Percentiles rank a stretch among this genome's conserved stretches.
Conservation (phyloP, 2,797 vertebrate species). For the Trichosurus vulpecula region DNA sequence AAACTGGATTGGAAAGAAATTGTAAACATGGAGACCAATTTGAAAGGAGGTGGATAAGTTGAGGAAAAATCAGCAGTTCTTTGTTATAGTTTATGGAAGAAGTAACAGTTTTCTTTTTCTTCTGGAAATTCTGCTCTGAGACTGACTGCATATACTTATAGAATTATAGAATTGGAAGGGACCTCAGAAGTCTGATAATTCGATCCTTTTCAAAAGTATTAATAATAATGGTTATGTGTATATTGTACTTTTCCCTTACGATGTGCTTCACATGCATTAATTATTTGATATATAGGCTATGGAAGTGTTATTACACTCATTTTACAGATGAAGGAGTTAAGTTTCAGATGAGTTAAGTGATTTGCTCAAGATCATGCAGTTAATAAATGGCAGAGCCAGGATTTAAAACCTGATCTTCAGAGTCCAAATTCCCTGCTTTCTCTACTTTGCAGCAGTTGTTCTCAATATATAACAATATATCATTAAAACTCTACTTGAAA, state of each 20-base stretch:
- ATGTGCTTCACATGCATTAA: background rate
- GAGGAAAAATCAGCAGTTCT: background rate
- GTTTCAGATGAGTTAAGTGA: background rate
- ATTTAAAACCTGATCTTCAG: background rate
- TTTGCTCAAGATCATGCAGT: background rate
- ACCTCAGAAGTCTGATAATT: background rate
- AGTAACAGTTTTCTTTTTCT: background rate
- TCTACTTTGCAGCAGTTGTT: background rate
- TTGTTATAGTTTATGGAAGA: background rate
- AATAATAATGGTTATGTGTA: background rate
- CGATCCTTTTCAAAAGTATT: background rate
- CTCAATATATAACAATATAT: background rate
- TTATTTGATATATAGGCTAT: background rate
- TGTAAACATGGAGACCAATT: background rate
- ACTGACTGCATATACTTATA: background rate
- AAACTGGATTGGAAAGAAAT: background rate
- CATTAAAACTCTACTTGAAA: background rate
- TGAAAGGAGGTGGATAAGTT: background rate
- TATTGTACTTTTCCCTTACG: background rate
- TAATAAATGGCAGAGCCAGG: background rate
- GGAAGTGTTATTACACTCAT: background rate
- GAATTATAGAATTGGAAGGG: background rate
- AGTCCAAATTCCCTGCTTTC: background rate
- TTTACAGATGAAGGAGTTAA: background rate
- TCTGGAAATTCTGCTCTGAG: background rate